Base-by-base conservation (phyloP, 2,797 vertebrate genomes). In the Loriculus beryllinus region DNA sequence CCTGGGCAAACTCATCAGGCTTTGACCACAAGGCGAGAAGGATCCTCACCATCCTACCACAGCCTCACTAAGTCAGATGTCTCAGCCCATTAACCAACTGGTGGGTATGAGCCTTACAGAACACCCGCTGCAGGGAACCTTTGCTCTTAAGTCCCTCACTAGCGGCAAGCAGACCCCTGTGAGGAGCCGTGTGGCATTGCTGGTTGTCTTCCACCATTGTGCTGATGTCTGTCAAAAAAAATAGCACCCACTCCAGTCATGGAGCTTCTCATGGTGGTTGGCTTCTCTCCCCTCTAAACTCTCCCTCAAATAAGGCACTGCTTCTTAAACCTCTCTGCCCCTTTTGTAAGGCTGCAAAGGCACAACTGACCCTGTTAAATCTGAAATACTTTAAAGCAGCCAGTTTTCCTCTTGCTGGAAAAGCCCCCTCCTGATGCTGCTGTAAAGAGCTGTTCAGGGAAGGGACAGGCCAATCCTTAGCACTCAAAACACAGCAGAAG, bases 271-370 rank as follows among this genome's bases (percentile, higher is more conserved):
- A 26, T 0, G 5, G 25, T 2, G 7, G 35, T 74, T 15, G 4
- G 11, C 45, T 75, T 85, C 52, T 28, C 29, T 69, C 19, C n/a
- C 45, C 47, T 79, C 45, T 21, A 42, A 74, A 75, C 33, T 29
- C 12, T 56, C 82, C 64, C n/a, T 56, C 59, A 56, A 39, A 48
- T 7, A 4, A 10, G 20, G 15, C 31, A 17, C 70, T 40, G 26
- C 37, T 68, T 0, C 0, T 16, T 59, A 75, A 0, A 0, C 35
- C n/a, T 39, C 57, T 18, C 6, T 2, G 19, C 15, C 59, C 42
- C 54, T 48, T 88, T 17, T 22, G 22, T 18, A 48, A 82, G 37
- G 33, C n/a, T 64, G 56, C 21, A 35, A 67, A 89, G 40, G 26
- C 49, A 60, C n/a, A 67, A 52, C 35, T 42, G 49, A 57, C 35